Evolutionary conservation across 2,797 vertebrate species (phyloP), one percentile per base, ranked within the genome.

Genomic region (Enteromius unitaeniatus): DNA sequence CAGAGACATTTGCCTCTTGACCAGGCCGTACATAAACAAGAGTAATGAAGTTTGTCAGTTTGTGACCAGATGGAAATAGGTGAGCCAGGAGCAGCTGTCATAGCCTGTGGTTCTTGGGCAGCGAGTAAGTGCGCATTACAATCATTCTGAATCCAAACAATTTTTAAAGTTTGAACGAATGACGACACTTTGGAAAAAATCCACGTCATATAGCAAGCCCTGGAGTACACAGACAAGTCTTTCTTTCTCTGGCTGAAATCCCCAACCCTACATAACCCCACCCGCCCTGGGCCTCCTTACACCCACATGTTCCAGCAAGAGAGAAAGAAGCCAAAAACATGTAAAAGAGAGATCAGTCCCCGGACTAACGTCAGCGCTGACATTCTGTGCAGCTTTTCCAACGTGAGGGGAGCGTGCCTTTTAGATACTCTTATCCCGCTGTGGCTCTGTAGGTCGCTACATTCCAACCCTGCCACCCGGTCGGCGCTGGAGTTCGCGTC

Each of bases 301-400:
- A 70, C 82, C 78, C 83, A 87, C 84, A 40, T 2, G 4, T 55
- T 84, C 34, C 31, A 62, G 75, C 49, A 10, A 84, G 45, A 40
- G 45, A 40, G 64, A 60, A 60, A 23, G 42, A 65, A 65, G 72
- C 73, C 78, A 78, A 79, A 86, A 86, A 64, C 64, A 60, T 82
- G 82, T 60, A 37, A 60, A 72, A 55, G 53, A 84, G 85, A 65
- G 26, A 49, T 51, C 62, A 8, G 75, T 53, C 87, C 79, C 84
- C 68, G 34, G 31, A 83, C 70, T 87, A 81, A 88, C 87, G 86
- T 89, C 87, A 88, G 70, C 40, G 28, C 64, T 69, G 69, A 72
- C 84, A 86, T 86, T 88, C 86, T 62, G 26, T 65, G 34, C 70
- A 10, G 19, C 28, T 9, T 34, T 88, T 77, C 78, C 82, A 84